A percentile compares a stretch with the other conserved stretches of the same genome.
Evolutionary conservation across 2,113 vertebrate genomes (phyloP).

Genomic region (Misgurnus anguillicaudatus): DNA sequence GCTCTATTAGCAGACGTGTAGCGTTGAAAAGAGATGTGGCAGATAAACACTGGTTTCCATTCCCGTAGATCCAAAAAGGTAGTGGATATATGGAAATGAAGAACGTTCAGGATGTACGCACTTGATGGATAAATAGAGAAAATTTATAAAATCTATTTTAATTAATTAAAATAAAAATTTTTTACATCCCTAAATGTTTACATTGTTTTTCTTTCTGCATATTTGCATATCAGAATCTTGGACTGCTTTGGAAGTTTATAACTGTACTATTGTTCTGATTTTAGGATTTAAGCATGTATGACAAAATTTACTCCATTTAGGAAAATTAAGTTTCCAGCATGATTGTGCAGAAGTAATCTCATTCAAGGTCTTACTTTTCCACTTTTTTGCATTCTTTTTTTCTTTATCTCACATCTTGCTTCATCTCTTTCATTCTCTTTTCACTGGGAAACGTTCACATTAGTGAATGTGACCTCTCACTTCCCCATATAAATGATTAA

Average conservation of each 20-base stretch:
- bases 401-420: not conserved
- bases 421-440: conserved; percentile 51
- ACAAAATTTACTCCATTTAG: too few relatives aligned
- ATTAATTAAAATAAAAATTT: too few relatives aligned
- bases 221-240: too few relatives aligned
- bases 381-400: not conserved
- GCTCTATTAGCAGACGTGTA: conserved; percentile 51
- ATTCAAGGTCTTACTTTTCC: conserved; percentile 1
- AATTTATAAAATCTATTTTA: too few relatives aligned
- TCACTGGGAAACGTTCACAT: conserved; percentile 20
- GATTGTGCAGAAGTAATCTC: not conserved
- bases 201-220: too few relatives aligned
- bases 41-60: conserved; percentile 16
- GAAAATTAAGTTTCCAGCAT: not conserved
- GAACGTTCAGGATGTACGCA: not conserved
- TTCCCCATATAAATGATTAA: conserved; percentile 66
- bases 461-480: conserved; percentile 42
- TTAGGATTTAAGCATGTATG: too few relatives aligned
- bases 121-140: too few relatives aligned
- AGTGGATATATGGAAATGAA: not conserved
- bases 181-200: too few relatives aligned
- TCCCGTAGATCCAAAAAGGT: conserved; percentile 22
- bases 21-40: conserved; percentile 34
- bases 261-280: too few relatives aligned
- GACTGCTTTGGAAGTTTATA: too few relatives aligned